Evolutionary conservation across 2,113 vertebrate species (phyloP).

Genomic region (Tonatia bakeri): DNA sequence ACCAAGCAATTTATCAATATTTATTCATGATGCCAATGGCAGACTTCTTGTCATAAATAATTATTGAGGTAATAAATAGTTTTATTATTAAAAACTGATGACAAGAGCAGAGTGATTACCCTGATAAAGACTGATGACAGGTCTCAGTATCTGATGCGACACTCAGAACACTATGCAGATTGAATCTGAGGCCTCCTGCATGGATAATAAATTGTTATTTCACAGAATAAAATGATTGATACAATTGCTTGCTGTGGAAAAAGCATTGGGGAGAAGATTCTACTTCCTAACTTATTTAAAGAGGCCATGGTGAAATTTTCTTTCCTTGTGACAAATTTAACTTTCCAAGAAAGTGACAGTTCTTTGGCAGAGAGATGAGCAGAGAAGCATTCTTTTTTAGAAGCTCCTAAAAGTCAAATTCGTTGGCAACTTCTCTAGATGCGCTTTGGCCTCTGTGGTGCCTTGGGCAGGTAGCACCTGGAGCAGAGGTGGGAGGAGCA

Average conservation of each 20-base stretch:
- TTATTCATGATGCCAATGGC: conserved; percentile 88
- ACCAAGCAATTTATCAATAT: conserved; percentile 93
- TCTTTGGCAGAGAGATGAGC: conserved; percentile 79
- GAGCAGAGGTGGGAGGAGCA: conserved; percentile 63
- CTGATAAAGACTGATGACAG: conserved; percentile 97
- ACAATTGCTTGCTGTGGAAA: conserved; percentile 86
- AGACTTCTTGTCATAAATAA: conserved; percentile 94
- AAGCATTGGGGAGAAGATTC: conserved; percentile 87
- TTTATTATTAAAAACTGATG: conserved; percentile 89
- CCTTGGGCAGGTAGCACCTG: conserved; percentile 35
- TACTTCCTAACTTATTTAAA: conserved; percentile 84
- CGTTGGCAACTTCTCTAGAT: conserved; percentile 77
- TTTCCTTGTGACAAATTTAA: conserved; percentile 84
- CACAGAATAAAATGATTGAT: conserved; percentile 96
- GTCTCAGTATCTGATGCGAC: conserved; percentile 87
- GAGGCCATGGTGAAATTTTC: conserved; percentile 82
- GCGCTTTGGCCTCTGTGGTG: conserved; percentile 35
- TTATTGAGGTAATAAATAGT: conserved; percentile 93
- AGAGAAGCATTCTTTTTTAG: conserved; percentile 78
- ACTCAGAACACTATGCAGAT: conserved; percentile 89
- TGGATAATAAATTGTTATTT: conserved; percentile 97
- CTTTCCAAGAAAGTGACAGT: conserved; percentile 83
- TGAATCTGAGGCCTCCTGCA: conserved; percentile 92
- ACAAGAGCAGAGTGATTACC: conserved; percentile 84
- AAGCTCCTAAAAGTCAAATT: conserved; percentile 78